Evolutionary conservation across 1,140 invertebrate species (phyloP).

Genomic region (Drosophila sproati): DNA sequence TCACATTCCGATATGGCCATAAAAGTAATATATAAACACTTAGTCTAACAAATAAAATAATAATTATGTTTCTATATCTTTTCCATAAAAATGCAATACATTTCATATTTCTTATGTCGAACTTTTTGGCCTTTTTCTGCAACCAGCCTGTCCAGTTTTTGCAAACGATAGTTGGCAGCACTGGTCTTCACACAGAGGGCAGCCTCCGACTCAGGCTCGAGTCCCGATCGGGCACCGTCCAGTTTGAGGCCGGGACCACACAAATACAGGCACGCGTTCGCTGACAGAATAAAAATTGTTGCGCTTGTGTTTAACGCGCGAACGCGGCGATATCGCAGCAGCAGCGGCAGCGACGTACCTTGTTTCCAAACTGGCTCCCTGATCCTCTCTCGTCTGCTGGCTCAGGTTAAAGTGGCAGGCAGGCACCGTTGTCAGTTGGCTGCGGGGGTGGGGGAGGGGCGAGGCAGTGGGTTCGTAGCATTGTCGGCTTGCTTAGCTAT

Average conservation of each 20-base stretch:
- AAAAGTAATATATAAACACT: no score
- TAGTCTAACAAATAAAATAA: no score
- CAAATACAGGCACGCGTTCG: conserved; percentile 85
- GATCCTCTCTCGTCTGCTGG: conserved; percentile 28
- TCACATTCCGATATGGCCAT: no score
- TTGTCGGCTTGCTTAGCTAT: conserved; percentile 84
- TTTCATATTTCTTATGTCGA: no score
- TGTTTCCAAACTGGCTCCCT: conserved; percentile 79
- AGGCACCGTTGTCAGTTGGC: conserved; percentile 52
- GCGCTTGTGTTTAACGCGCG: conserved; percentile 84
- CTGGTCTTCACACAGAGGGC: conserved; percentile 6
- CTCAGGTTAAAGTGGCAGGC: conserved; percentile 68
- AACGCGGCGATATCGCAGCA: conserved; percentile 80
- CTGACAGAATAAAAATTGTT: conserved; percentile 85
- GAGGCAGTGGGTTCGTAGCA: conserved; percentile 43
- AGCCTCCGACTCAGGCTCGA: not conserved
- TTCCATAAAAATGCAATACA: no score
- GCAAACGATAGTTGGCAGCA: not conserved
- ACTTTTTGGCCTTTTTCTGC: not conserved
- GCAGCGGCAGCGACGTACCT: conserved; percentile 54
- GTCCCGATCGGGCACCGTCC: conserved; percentile 38
- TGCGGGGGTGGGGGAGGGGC: conserved; percentile 37
- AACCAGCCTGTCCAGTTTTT: not conserved
- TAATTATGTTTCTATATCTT: no score
- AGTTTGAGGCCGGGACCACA: conserved; percentile 82